Base-by-base conservation (phyloP, 2,797 vertebrate species). In the Emys orbicularis region DNA sequence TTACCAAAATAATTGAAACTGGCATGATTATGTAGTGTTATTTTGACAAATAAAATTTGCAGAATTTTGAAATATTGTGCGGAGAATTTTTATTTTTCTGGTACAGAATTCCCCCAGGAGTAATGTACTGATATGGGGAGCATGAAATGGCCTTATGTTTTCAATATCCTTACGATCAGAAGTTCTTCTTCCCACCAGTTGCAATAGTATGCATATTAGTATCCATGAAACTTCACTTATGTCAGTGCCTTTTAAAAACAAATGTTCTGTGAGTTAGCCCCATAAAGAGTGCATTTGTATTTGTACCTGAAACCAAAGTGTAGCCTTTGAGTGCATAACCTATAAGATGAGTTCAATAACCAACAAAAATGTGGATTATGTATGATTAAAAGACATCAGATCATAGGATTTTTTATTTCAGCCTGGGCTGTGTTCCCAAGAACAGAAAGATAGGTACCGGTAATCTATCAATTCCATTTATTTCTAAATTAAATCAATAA, bases 401-500 rank as follows among this genome's bases (percentile, higher is more conserved):
- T 13, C 86, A 79, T 1, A 37, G 31, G 86, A 49, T 25, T 27
- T 47, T 72, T 80, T 27, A 50, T 92, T 90, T 87, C 34, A 47
- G 0, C 0, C 6, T 31, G 25, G 19, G 29, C 79, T n/a, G 8
- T 9, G 25, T 18, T 95, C 82, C 80, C 89, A 94, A 86, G 83
- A 44, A 10, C 6, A 41, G 74, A 49, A 59, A 79, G 50, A 79
- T 0, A 37, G 11, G 21, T 81, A 5, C 47, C 2, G 44, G 44
- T 44, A 44, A 56, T 79, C 18, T 82, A 84, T 76, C 77, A 82
- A 65, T 19, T 61, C 16, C 13, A 50, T 31, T 84, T 86, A 87
- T 93, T 94, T 90, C 81, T 86, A 86, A 87, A 76, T 94, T 82
- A 86, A 93, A 94, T 95, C 89, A 86, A 91, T 81, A 49, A 25